Conservation (phyloP, 2,888 invertebrate genomes). For the Drosophila rellima region DNA sequence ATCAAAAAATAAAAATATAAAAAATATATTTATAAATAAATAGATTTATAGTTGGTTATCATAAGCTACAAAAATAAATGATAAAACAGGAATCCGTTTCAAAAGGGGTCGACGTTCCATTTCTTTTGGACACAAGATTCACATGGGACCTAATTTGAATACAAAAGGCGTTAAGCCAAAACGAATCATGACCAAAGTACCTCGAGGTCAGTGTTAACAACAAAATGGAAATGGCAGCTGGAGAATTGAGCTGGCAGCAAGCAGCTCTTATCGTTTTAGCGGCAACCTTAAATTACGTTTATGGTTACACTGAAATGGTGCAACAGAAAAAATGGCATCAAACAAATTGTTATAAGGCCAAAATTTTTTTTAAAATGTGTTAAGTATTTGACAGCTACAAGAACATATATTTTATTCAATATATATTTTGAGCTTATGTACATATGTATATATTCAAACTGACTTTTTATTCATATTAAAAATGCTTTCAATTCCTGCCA, state of each 20-base stretch:
- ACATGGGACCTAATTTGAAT: conserved; percentile 17
- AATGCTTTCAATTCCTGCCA: conserved; percentile 2
- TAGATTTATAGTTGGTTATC: neutral
- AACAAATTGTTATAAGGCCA: neutral
- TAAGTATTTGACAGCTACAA: neutral
- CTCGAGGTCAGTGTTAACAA: conserved; percentile 8
- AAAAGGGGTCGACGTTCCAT: neutral
- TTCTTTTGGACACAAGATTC: neutral
- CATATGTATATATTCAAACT: neutral
- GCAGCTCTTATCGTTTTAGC: conserved; percentile 24
- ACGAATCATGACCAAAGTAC: neutral
- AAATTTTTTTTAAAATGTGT: neutral
- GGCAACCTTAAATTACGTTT: conserved; percentile 30
- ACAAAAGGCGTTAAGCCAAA: neutral
- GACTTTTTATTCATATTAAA: neutral
- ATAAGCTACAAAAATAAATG: neutral
- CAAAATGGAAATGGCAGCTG: conserved; percentile 8
- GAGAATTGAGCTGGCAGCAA: neutral
- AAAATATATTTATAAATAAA: neutral
- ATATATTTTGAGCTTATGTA: neutral
- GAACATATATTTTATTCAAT: neutral
- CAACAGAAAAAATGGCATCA: neutral
- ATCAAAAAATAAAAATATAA: neutral
- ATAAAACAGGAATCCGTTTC: neutral
- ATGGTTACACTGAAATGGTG: conserved; percentile 19